Conservation (phyloP, 1,140 invertebrate species). For the Drosophila busckii region DNA sequence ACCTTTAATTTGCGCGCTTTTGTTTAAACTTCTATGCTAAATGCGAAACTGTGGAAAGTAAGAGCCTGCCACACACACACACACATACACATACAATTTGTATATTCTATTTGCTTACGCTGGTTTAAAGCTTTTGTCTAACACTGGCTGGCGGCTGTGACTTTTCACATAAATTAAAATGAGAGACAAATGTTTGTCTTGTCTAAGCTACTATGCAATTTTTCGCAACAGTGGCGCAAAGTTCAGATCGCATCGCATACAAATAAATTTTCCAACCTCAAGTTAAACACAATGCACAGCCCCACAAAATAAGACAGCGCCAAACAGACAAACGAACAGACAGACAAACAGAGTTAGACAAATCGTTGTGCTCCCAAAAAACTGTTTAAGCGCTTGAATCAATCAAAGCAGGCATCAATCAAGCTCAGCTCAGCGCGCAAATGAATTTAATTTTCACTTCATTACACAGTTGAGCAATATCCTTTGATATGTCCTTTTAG, state of each 20-base stretch:
- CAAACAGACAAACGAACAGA: conserved; percentile 18
- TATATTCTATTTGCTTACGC: background rate
- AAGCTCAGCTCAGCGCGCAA: conserved; percentile 69
- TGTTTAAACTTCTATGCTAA: conserved; percentile 13
- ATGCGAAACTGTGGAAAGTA: too few relatives aligned
- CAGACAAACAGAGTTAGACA: conserved; percentile 1
- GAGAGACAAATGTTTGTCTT: conserved; percentile 48
- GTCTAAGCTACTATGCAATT: conserved; percentile 18
- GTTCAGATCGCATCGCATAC: conserved; percentile 59
- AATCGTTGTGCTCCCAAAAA: background rate
- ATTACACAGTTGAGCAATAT: conserved; percentile 1
- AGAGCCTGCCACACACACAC: background rate
- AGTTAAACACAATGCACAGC: conserved; percentile 64
- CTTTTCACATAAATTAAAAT: conserved; percentile 64
- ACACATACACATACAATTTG: background rate
- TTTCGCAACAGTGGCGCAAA: conserved; percentile 48
- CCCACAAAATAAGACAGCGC: conserved; percentile 29
- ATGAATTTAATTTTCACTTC: conserved; percentile 62
- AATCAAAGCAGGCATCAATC: conserved; percentile 75
- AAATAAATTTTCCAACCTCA: conserved; percentile 62
- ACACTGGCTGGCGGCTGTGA: conserved; percentile 4
- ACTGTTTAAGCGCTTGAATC: conserved; percentile 42
- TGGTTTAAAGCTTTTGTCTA: background rate
- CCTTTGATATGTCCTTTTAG: background rate
- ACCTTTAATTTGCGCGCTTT: background rate